Conservation (phyloP, 2,797 vertebrate species). For the Poecilia picta region DNA sequence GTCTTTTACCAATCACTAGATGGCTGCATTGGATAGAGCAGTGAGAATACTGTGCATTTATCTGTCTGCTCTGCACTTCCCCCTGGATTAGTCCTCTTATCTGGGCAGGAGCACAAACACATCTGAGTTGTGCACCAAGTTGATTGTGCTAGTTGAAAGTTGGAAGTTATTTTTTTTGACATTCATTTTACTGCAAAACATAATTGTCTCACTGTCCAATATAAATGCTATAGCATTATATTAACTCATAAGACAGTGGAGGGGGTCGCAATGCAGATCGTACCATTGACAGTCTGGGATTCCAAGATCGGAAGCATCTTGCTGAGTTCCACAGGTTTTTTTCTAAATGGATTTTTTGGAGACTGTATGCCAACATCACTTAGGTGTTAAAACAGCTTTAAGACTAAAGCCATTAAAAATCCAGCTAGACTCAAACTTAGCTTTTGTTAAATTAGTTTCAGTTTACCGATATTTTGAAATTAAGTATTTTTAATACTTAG, state of each 20-base stretch:
- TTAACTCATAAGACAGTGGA: neutral
- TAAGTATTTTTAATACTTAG: neutral
- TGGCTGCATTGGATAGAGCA: neutral
- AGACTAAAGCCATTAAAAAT: neutral
- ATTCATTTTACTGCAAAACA: neutral
- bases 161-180: neutral
- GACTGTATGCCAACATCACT: neutral
- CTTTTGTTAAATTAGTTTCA: neutral
- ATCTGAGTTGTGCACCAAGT: neutral
- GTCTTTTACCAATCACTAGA: neutral
- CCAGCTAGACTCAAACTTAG: neutral
- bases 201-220: neutral
- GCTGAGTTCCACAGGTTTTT: neutral
- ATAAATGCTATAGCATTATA: neutral
- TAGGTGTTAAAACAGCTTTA: neutral
- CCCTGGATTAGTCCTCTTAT: neutral
- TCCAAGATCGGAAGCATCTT: neutral
- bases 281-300: neutral
- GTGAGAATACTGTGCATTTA: neutral
- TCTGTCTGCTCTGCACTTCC: neutral
- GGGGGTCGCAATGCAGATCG: too few relatives aligned
- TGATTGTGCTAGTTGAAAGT: neutral
- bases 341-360: neutral
- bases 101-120: neutral
- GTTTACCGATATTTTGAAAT: neutral